Evolutionary conservation across 1,140 invertebrate species (phyloP).

Genomic region (Drosophila nigromelanica): DNA sequence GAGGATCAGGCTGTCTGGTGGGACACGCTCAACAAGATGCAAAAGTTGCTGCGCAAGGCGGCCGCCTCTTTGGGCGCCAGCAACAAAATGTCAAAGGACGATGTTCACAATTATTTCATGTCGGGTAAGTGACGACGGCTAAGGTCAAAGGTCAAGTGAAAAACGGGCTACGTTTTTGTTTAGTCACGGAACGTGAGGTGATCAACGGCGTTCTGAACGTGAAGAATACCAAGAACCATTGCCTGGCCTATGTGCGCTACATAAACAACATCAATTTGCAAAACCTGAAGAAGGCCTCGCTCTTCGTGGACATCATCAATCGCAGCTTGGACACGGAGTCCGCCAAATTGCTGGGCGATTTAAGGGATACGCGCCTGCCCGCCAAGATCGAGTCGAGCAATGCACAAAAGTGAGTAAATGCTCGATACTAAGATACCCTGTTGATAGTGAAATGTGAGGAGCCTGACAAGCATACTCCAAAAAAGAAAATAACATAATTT

Average conservation of each 20-base stretch:
- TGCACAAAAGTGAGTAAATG: conserved; percentile 89
- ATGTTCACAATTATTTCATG: conserved; percentile 99
- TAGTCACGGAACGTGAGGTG: conserved; percentile 98
- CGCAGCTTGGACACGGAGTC: conserved; percentile 97
- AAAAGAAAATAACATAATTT: no score
- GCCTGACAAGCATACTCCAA: no score
- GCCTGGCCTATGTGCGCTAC: conserved; percentile 96
- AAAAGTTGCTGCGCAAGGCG: conserved; percentile 96
- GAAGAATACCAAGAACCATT: conserved; percentile 97
- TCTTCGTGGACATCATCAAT: conserved; percentile 98
- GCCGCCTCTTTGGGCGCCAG: conserved; percentile 92
- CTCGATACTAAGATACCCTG: no score
- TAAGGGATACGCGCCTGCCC: conserved; percentile 94
- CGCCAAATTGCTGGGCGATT: conserved; percentile 93
- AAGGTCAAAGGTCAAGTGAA: background rate
- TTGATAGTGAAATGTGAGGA: background rate
- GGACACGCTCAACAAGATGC: conserved; percentile 97
- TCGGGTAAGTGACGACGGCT: conserved; percentile 89
- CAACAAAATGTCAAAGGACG: conserved; percentile 95
- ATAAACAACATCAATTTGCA: conserved; percentile 99
- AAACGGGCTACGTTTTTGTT: conserved; percentile 62
- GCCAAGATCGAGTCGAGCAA: conserved; percentile 95
- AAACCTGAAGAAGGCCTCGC: conserved; percentile 95
- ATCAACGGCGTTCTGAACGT: conserved; percentile 97
- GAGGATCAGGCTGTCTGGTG: conserved; percentile 98